These are phyloP conservation scores for Lepidochitona cinerea DNA, from an alignment of 2,888 invertebrate species.

Conservation along the genomic window DNA sequence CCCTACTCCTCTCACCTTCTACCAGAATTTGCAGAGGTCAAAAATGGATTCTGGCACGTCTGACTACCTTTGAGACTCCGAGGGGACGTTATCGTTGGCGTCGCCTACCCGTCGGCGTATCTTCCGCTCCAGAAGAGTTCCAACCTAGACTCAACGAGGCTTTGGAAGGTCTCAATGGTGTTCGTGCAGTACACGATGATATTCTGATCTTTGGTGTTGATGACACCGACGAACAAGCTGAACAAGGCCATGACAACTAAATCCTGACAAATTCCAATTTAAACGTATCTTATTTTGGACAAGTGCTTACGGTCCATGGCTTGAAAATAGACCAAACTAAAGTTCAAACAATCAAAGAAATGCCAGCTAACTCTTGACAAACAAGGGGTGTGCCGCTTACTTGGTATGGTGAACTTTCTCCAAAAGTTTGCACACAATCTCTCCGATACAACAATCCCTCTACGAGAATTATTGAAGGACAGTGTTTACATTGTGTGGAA, in stretches of 20 bases:
- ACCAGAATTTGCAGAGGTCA: slow-evolving; percentile 7
- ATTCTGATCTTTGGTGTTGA: slow-evolving; percentile 26
- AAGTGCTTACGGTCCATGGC: slow-evolving; percentile 17
- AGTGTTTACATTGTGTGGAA: slow-evolving; percentile 21
- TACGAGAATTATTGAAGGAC: slow-evolving; percentile 21
- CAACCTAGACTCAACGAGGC: slow-evolving; percentile 21
- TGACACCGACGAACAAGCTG: slow-evolving; percentile 21
- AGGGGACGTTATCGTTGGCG: slow-evolving; percentile 37
- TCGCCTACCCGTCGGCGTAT: slow-evolving; percentile 21
- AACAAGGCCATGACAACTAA: slow-evolving; percentile 22
- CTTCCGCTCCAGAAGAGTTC: slow-evolving; percentile 24
- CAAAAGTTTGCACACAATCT: slow-evolving; percentile 27
- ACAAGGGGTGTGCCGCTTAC: slow-evolving; percentile 20
- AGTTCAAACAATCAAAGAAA: slow-evolving; percentile 20
- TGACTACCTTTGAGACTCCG: slow-evolving; percentile 36
- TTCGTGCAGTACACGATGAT: slow-evolving; percentile 16
- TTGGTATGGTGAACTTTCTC: slow-evolving; percentile 27
- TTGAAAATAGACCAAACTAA: slow-evolving; percentile 25
- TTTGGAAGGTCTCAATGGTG: slow-evolving; percentile 21
- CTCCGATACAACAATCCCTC: slow-evolving; percentile 21
- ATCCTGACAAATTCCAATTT: slow-evolving; percentile 21
- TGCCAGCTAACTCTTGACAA: slow-evolving; percentile 25
- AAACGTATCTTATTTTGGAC: slow-evolving; percentile 23
- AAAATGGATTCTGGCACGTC: slow-evolving; percentile 29
- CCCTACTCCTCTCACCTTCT: slow-evolving; percentile 15